Evolutionary conservation across 2,888 invertebrate genomes (phyloP).

Genomic region (Pocota personata): DNA sequence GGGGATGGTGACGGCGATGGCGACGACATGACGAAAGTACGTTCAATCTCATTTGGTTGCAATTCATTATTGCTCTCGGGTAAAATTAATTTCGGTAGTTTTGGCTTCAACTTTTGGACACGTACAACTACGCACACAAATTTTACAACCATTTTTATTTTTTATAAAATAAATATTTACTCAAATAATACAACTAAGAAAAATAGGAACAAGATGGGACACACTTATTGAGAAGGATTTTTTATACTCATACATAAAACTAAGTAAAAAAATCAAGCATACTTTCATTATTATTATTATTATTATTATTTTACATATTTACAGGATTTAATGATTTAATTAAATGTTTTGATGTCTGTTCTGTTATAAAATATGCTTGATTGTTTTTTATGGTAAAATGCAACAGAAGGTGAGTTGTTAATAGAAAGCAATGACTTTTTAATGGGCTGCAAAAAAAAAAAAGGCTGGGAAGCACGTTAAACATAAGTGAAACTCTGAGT

Average conservation of each 20-base stretch:
- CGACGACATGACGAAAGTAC: conserved; percentile 66
- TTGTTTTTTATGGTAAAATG: conserved; percentile 21
- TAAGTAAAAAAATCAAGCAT: conserved; percentile 27
- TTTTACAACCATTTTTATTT: conserved; percentile 47
- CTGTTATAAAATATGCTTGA: conserved; percentile 48
- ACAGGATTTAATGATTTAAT: conserved; percentile 38
- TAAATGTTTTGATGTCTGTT: conserved; percentile 9
- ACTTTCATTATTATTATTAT: not conserved
- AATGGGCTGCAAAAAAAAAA: conserved; percentile 3
- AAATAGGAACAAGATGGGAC: conserved; percentile 5
- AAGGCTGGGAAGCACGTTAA: conserved; percentile 19
- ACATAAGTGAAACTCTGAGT: not conserved
- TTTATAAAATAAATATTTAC: not conserved
- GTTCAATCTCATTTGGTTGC: conserved; percentile 71
- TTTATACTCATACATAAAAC: not conserved
- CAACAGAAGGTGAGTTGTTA: conserved; percentile 26
- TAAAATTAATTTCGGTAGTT: conserved; percentile 82
- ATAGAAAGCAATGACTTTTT: conserved; percentile 45
- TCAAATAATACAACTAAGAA: conserved; percentile 5
- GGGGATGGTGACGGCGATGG: conserved; percentile 81
- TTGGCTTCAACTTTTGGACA: conserved; percentile 82
- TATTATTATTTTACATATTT: conserved; percentile 42
- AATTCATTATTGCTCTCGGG: conserved; percentile 80
- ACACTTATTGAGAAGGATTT: not conserved
- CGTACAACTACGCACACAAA: conserved; percentile 80